Evolutionary conservation across 2,888 invertebrate species (phyloP).

Genomic region (Drosophila flavopinicola): DNA sequence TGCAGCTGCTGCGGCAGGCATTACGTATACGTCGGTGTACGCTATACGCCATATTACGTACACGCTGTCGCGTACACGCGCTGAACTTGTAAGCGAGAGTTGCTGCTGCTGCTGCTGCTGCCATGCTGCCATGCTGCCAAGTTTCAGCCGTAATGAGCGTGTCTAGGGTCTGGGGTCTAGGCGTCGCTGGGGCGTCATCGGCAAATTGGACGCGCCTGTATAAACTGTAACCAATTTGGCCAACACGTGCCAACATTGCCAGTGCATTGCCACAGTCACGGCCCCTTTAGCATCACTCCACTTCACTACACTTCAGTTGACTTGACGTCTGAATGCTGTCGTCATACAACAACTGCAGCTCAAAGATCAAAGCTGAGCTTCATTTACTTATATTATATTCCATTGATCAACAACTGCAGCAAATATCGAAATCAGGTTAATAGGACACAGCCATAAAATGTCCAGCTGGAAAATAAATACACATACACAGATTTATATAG

Average conservation of each 20-base stretch:
- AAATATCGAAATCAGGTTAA: conserved; percentile 43
- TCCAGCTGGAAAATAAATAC: conserved; percentile 32
- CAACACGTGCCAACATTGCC: conserved; percentile 49
- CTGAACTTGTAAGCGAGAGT: conserved; percentile 3
- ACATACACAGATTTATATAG: neutral
- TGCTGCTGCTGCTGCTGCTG: neutral
- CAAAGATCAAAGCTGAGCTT: conserved; percentile 51
- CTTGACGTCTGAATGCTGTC: conserved; percentile 22
- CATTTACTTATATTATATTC: neutral
- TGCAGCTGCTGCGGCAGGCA: conserved; percentile 32
- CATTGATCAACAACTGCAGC: conserved; percentile 53
- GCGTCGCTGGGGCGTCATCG: conserved; percentile 58
- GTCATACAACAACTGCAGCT: conserved; percentile 15
- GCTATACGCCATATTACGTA: conserved; percentile 58
- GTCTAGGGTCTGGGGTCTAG: conserved; percentile 41
- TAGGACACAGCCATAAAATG: conserved; percentile 33
- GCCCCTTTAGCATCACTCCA: conserved; percentile 7
- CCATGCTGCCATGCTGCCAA: no score
- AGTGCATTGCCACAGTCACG: conserved; percentile 7
- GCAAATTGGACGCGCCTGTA: conserved; percentile 58
- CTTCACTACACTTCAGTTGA: no score
- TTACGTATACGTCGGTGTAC: conserved; percentile 68
- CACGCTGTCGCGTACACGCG: conserved; percentile 52
- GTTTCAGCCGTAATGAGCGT: conserved; percentile 46
- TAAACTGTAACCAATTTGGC: conserved; percentile 63